Base-by-base conservation (phyloP, 2,888 invertebrate species). In the Apodemia mormo region DNA sequence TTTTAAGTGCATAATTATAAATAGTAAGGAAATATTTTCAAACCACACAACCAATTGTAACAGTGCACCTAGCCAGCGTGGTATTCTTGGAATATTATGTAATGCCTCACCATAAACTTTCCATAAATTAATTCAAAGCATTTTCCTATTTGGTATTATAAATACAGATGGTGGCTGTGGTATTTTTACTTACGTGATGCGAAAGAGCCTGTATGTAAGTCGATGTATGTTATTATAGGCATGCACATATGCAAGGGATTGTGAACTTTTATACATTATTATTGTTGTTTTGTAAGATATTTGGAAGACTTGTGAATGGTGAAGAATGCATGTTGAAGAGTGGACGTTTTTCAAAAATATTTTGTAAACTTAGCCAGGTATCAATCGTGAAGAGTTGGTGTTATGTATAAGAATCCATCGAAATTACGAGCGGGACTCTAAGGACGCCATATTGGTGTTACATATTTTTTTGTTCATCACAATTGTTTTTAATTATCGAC, bases 111-210 rank as follows among this genome's bases (percentile, higher is more conserved):
- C 86, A 83, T 85, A 82, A 14, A 85, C 83, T 90, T 90, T 89
- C 89, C 88, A 86, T 85, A 86, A 86, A 86, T 85, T 90, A 86
- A 86, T 82, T 89, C 82, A 78, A 86, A 88, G 90, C 92, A 91
- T 92, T 92, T 91, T 92, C 91, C 92, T 92, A 92, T 92, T 93
- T 88, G 93, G 92, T 92, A 92, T 92, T 92, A 90, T 92, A 88
- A 91, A 92, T 92, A 93, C 92, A 92, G 92, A 91, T 90, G 90
- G 92, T 93, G 93, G 93, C 93, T 93, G 93, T 93, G 93, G 93
- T 93, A 92, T 92, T 87, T 91, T 92, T 89, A 92, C 90, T 90
- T 91, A 90, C 86, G 85, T 90, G 89, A 89, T 82, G 77, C 86
- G 90, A 83, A 86, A 85, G 80, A 80, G 83, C 71, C 67, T 69